These are phyloP conservation scores for Nomada goodeniana DNA, from an alignment of 2,888 invertebrate species.

Conservation along the genomic window DNA sequence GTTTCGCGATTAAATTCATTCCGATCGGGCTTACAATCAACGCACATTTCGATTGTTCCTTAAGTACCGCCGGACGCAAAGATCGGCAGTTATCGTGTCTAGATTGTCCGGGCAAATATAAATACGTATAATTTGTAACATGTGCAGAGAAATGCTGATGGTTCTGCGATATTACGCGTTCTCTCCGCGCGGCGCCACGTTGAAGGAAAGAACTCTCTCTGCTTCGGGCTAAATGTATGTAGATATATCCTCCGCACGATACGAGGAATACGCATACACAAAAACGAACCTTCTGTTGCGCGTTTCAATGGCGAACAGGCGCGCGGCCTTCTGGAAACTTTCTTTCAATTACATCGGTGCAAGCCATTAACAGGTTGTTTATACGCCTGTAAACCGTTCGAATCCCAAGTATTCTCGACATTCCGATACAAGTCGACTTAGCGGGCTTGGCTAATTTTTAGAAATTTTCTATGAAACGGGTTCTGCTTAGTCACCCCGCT, in stretches of 20 bases:
- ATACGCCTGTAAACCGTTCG: not conserved
- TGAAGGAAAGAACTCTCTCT: conserved; percentile 54
- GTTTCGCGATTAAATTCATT: not conserved
- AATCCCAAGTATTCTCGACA: not conserved
- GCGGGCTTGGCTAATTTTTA: not conserved
- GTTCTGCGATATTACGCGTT: conserved; percentile 25
- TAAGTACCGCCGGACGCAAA: not conserved
- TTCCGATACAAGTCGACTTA: no score
- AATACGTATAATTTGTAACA: not conserved
- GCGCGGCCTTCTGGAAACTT: conserved; percentile 59
- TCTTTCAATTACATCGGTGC: conserved; percentile 44
- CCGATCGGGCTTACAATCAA: not conserved
- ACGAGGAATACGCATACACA: not conserved
- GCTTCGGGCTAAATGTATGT: conserved; percentile 44
- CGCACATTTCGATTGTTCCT: conserved; percentile 5
- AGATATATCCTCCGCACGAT: conserved; percentile 1
- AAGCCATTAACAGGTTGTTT: conserved; percentile 34
- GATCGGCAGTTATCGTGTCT: conserved; percentile 18
- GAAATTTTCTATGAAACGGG: not conserved
- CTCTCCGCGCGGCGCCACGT: not conserved
- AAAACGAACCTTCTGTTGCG: not conserved
- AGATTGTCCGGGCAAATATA: not conserved
- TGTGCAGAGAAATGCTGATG: not conserved
- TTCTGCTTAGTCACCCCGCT: conserved; percentile 13
- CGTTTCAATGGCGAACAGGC: conserved; percentile 1